Base-by-base conservation (phyloP, 2,888 invertebrate species). In the Tenthredo livida region DNA sequence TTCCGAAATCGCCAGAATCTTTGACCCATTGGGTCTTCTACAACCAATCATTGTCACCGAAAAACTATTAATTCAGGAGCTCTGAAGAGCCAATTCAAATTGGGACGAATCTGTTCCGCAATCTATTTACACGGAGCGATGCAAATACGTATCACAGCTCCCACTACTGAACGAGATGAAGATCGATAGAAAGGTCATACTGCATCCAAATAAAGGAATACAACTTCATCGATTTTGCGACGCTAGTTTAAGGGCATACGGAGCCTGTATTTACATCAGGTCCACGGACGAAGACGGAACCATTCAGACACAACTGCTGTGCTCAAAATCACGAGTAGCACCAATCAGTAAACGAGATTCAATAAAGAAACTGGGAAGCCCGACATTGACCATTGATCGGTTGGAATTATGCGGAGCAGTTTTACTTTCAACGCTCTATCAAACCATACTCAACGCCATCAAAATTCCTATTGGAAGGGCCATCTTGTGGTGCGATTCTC, bases 1-100 rank as follows among this genome's bases (percentile, higher is more conserved):
- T 15, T 88, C 89, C 2, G 87, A 87, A 9, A 87, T 89, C 0
- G 85, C 90, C 12, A 87, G 86, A 70, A 84, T 90, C 50, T 50
- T 50, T 17, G 50, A 50, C 15, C 50, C 50, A 50, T 15, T 50
- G 7, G 50, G 50, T 15, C 6, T 90, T 89, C 77, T 90, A 12
- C 73, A 82, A 2, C 89, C 89, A 1, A 85, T 88, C 21, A 84
- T 88, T 0, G 84, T 89, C 84, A 89, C 83, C 7, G 85, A 85
- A 1, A 87, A 87, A 70, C 21, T 86, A 1, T 37, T 85, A 2
- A 87, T 85, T 80, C 89, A 89, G 78, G 17, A 87, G 9, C 47
- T 89, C 2, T 90, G 89, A 89, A 50, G 17, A 29, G 29, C 50
- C 0, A 50, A 50, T 17, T 4, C 3, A 80, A 86, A 43, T 10